Evolutionary conservation across 2,888 invertebrate genomes (phyloP).

Genomic region (Drosophila algonquin): DNA sequence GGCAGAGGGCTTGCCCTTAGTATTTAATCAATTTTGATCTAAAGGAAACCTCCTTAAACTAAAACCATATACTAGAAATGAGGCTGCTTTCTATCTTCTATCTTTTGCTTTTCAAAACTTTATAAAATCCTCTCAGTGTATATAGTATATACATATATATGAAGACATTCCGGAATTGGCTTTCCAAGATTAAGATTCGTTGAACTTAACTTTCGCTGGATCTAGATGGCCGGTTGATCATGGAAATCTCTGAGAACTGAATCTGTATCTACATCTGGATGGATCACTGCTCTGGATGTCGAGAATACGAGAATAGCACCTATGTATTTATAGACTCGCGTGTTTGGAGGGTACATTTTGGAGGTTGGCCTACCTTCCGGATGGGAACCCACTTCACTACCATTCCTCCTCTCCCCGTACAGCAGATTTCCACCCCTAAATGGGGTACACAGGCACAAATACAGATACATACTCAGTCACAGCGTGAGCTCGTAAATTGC

Average conservation of each 20-base stretch:
- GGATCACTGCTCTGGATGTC: neutral
- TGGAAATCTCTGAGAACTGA: constrained; percentile 5
- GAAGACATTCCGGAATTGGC: neutral
- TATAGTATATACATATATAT: neutral
- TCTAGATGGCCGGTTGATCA: constrained; percentile 4
- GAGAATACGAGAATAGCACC: neutral
- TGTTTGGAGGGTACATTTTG: neutral
- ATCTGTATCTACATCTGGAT: neutral
- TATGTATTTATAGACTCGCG: neutral
- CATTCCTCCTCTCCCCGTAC: neutral
- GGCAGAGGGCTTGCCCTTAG: too few relatives aligned
- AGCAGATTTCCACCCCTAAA: neutral
- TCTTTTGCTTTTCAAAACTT: too few relatives aligned
- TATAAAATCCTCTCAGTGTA: neutral
- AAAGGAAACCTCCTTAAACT: too few relatives aligned
- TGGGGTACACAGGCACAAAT: constrained; percentile 1
- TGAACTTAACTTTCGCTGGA: constrained; percentile 28
- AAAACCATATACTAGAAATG: too few relatives aligned
- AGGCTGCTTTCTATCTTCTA: too few relatives aligned
- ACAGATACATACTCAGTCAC: neutral
- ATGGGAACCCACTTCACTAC: constrained; percentile 7
- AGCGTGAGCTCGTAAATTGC: constrained; percentile 55
- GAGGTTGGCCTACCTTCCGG: constrained; percentile 31
- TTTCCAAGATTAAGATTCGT: constrained; percentile 16
- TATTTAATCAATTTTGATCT: too few relatives aligned